These are phyloP conservation scores for Eurytoma adleriae DNA, from an alignment of 2,888 invertebrate genomes.

Conservation along the genomic window DNA sequence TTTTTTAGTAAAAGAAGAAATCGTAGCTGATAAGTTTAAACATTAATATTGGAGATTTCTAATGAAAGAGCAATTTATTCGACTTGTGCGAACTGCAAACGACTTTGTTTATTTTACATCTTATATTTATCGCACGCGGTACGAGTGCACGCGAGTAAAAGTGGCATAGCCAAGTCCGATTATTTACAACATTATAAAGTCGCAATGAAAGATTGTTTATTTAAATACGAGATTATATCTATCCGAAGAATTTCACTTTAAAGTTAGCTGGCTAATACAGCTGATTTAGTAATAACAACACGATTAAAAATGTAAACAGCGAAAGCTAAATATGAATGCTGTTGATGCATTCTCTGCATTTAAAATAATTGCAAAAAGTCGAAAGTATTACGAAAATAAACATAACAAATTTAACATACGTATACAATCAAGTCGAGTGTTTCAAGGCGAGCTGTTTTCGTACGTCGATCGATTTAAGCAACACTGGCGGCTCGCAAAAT, in stretches of 20 bases:
- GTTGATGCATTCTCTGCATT: slow-evolving; percentile 5
- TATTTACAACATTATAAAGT: too few relatives aligned
- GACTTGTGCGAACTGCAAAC: too few relatives aligned
- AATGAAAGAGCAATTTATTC: too few relatives aligned
- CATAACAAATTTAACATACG: slow-evolving; percentile 17
- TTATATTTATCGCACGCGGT: too few relatives aligned
- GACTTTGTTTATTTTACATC: too few relatives aligned
- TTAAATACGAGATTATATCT: not conserved
- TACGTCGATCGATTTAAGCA: slow-evolving; percentile 43
- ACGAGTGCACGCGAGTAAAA: too few relatives aligned
- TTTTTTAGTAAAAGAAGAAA: not conserved
- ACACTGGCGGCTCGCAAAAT: slow-evolving; percentile 39
- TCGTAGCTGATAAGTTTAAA: too few relatives aligned
- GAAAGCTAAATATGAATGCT: not conserved
- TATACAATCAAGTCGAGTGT: slow-evolving; percentile 45
- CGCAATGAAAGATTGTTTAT: not conserved
- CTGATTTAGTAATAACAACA: not conserved
- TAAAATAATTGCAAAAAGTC: slow-evolving; percentile 6
- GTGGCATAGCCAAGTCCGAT: too few relatives aligned
- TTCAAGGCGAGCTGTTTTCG: slow-evolving; percentile 42
- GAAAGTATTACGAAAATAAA: slow-evolving; percentile 28
- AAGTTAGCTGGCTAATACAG: not conserved
- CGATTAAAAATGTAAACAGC: slow-evolving; percentile 19
- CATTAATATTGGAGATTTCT: too few relatives aligned
- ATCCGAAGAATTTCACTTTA: not conserved